Percentiles rank a stretch among this genome's conserved stretches.
phyloP scores from a whole-genome alignment of 2,888 invertebrate species.

The Phragmatobia fuliginosa region DNA sequence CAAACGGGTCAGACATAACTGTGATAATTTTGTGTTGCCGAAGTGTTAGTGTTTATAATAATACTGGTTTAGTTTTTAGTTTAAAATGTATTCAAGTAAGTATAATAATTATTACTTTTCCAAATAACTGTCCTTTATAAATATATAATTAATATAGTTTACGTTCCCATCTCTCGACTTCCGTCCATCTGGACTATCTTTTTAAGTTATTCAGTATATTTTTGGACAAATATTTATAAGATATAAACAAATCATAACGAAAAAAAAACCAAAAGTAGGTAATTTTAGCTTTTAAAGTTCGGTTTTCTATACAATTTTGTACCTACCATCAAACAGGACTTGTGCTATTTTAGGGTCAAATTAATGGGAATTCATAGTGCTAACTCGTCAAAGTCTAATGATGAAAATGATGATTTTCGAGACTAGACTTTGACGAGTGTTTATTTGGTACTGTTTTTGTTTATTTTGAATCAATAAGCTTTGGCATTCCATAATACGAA shows the following conservation, averaged over 20 bases:
- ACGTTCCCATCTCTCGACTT: no score
- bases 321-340: no score
- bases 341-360: no score
- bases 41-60: slow-evolving; percentile 12
- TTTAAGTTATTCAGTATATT: neutral
- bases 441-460: neutral
- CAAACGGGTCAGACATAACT: slow-evolving; percentile 22
- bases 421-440: no score
- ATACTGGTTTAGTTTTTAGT: slow-evolving; percentile 10
- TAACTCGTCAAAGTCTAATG: no score
- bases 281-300: neutral
- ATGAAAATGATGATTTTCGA: no score
- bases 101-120: neutral
- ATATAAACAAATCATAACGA: no score
- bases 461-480: neutral
- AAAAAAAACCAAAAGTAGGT: no score
- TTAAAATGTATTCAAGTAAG: slow-evolving; percentile 61
- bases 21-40: slow-evolving; percentile 15
- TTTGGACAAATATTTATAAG: neutral
- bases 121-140: neutral
- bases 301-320: no score
- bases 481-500: neutral
- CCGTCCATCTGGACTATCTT: neutral
- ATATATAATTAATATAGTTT: neutral
- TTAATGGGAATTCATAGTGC: no score